phyloP scores from a whole-genome alignment of 2,113 vertebrate species.

The Burhinus oedicnemus region DNA sequence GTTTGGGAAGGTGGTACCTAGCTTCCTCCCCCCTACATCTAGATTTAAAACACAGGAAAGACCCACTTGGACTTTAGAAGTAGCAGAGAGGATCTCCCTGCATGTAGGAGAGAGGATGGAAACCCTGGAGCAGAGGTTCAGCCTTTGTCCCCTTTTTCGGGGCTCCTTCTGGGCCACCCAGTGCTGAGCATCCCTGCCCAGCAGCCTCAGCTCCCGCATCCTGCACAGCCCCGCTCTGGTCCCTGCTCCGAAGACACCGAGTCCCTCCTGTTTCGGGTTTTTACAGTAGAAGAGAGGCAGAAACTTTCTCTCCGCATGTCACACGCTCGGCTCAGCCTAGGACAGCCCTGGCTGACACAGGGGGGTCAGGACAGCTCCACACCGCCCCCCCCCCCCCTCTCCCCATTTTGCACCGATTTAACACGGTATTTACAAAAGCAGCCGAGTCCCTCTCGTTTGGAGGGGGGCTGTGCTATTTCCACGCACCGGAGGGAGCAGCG shows the following conservation, averaged over 20 bases:
- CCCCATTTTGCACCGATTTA: neutral
- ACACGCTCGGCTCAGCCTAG: neutral
- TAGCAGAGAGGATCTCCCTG: neutral
- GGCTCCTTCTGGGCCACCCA: neutral
- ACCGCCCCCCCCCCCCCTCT: too few relatives aligned
- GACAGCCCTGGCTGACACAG: neutral
- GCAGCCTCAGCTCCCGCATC: neutral
- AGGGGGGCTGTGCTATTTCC: neutral
- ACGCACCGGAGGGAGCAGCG: neutral
- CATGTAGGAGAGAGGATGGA: neutral
- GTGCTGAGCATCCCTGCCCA: neutral
- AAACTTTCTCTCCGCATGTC: slow-evolving; percentile 12
- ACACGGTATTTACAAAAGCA: neutral
- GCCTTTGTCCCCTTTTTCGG: neutral
- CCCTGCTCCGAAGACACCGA: neutral
- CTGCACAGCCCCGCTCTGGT: neutral
- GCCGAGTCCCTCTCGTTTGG: too few relatives aligned
- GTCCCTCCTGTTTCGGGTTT: neutral
- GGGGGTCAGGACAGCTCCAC: neutral
- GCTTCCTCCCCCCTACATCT: neutral
- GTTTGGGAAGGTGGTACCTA: neutral
- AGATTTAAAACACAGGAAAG: neutral
- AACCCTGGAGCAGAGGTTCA: neutral
- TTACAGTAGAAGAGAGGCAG: neutral
- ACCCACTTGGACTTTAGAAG: neutral